Evolutionary conservation across 2,888 invertebrate genomes (phyloP).

Genomic region (Rhorus exstirpatorius): DNA sequence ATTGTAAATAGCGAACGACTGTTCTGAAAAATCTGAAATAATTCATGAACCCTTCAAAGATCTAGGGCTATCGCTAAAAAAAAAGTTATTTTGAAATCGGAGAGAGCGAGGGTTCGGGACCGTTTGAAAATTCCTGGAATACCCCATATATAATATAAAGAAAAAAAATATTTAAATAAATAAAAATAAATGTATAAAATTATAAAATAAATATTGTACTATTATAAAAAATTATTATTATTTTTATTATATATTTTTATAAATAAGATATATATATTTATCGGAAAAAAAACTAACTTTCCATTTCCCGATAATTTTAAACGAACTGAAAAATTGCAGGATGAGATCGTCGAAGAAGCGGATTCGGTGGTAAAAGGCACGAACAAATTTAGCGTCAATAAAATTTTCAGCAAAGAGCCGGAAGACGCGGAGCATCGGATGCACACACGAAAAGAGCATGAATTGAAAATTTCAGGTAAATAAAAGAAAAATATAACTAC

Average conservation of each 20-base stretch:
- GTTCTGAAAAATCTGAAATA: too few relatives aligned
- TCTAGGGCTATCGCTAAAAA: too few relatives aligned
- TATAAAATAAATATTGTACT: not conserved
- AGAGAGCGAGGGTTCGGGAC: too few relatives aligned
- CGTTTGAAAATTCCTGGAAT: too few relatives aligned
- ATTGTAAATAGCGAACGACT: too few relatives aligned
- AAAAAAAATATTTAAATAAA: too few relatives aligned
- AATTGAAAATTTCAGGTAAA: slow-evolving; percentile 53
- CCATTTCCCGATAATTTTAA: too few relatives aligned
- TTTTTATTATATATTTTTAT: too few relatives aligned
- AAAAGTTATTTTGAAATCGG: too few relatives aligned
- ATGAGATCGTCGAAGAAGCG: not conserved
- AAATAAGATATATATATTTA: not conserved
- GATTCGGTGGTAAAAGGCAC: not conserved
- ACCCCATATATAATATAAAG: too few relatives aligned
- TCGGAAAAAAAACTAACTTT: too few relatives aligned
- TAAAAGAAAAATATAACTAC: not conserved
- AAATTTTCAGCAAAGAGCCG: not conserved
- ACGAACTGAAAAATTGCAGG: slow-evolving; percentile 8
- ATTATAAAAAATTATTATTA: not conserved
- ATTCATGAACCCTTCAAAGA: too few relatives aligned
- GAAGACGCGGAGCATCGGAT: slow-evolving; percentile 11
- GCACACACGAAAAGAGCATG: slow-evolving; percentile 14
- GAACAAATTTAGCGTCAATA: not conserved
- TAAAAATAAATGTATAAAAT: not conserved